phyloP scores from a whole-genome alignment of 2,888 invertebrate species.

The Microdon myrmicae region DNA sequence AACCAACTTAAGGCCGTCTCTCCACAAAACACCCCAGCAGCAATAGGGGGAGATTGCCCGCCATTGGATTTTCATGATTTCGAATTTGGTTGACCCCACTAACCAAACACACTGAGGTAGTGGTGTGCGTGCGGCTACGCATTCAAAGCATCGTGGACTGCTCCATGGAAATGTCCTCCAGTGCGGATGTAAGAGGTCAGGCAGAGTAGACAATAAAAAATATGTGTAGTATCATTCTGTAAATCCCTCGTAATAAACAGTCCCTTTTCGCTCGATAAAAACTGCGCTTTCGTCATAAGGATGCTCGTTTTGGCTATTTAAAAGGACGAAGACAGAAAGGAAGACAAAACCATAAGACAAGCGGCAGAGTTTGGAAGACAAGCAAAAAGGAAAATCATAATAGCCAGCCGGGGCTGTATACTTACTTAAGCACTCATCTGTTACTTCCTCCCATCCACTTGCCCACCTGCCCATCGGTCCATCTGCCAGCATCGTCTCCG shows the following conservation, averaged over 20 bases:
- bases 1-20: no score
- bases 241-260: slow-evolving; percentile 50
- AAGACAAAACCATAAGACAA: slow-evolving; percentile 15
- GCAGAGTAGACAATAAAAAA: slow-evolving; percentile 40
- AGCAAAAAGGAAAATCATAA: slow-evolving; percentile 34
- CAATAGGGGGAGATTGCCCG: no score
- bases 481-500: not conserved
- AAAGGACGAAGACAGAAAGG: slow-evolving; percentile 28
- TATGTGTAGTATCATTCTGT: slow-evolving; percentile 45
- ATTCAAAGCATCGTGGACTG: no score
- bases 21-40: no score
- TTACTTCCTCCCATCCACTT: slow-evolving; percentile 23
- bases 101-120: no score
- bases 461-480: not conserved
- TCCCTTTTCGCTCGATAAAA: slow-evolving; percentile 49
- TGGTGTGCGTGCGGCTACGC: no score
- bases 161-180: no score
- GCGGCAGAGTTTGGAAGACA: not conserved
- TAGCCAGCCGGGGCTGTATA: slow-evolving; percentile 38
- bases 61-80: no score
- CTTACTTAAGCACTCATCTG: slow-evolving; percentile 21
- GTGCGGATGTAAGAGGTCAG: no score
- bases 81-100: no score
- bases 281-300: slow-evolving; percentile 49
- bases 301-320: slow-evolving; percentile 42